These are phyloP conservation scores for Mycteria americana DNA, from an alignment of 2,797 vertebrate genomes.

Conservation along the genomic window DNA sequence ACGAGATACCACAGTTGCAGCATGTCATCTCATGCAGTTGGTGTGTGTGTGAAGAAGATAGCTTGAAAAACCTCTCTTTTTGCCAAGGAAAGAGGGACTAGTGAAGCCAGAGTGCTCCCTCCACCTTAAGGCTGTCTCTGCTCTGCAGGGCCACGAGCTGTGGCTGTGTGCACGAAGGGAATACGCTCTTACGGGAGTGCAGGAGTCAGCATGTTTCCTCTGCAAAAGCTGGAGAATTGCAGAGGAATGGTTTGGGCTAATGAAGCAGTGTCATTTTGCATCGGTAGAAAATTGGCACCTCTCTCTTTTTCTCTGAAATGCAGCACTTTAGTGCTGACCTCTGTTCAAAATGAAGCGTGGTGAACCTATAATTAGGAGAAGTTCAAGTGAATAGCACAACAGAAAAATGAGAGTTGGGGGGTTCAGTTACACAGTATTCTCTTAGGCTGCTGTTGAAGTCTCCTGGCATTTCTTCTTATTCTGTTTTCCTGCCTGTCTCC, in stretches of 20 bases:
- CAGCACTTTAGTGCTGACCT: neutral
- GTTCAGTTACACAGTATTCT: neutral
- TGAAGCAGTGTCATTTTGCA: neutral
- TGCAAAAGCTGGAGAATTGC: neutral
- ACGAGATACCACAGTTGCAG: neutral
- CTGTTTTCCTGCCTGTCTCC: neutral
- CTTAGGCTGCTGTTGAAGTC: neutral
- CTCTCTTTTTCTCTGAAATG: neutral
- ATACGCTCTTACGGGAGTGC: neutral
- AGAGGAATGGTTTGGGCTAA: neutral
- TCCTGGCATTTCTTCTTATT: neutral
- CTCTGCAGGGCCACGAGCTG: neutral
- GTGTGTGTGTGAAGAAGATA: neutral
- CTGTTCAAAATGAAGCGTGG: neutral
- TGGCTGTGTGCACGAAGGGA: neutral
- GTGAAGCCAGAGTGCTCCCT: neutral
- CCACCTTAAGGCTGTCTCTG: neutral
- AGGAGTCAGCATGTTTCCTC: neutral
- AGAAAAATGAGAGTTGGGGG: neutral
- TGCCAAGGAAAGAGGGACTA: neutral
- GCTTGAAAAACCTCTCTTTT: neutral
- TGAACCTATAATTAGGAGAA: neutral
- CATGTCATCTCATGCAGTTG: rapidly evolving
- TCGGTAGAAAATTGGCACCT: neutral
- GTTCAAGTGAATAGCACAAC: neutral